Evolutionary conservation across 2,797 vertebrate genomes (phyloP).

Genomic region (Macrochelys suwanniensis): DNA sequence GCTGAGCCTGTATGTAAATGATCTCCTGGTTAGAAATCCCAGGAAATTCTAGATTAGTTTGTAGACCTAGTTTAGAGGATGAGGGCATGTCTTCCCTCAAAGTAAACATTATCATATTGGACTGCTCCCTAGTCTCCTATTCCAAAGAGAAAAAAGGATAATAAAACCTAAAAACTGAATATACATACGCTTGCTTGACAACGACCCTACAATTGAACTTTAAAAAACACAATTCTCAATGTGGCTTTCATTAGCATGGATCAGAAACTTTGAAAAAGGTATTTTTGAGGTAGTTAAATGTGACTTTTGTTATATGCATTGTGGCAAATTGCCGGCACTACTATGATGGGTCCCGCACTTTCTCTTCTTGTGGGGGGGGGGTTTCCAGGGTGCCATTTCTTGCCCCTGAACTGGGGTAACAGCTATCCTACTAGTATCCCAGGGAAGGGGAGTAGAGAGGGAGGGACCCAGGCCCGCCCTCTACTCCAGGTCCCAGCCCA

Average conservation of each 20-base stretch:
- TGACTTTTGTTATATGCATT: background rate
- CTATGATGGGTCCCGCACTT: too few relatives aligned
- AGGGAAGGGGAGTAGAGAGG: too few relatives aligned
- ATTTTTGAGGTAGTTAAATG: constrained; percentile 10
- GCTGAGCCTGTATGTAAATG: background rate
- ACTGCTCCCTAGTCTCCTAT: background rate
- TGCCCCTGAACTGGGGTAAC: too few relatives aligned
- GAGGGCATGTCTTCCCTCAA: background rate
- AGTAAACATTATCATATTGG: background rate
- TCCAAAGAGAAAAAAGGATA: background rate
- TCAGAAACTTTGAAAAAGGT: constrained; percentile 19
- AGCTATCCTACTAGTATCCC: too few relatives aligned
- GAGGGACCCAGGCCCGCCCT: too few relatives aligned
- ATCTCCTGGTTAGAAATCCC: background rate
- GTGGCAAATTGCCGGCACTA: too few relatives aligned
- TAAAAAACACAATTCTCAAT: constrained; percentile 7
- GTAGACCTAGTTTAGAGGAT: background rate
- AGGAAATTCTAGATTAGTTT: background rate
- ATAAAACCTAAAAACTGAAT: constrained; percentile 31
- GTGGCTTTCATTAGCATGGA: constrained; percentile 11
- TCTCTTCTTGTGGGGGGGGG: too few relatives aligned
- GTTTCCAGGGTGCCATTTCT: too few relatives aligned
- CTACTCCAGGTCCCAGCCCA: too few relatives aligned
- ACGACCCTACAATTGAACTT: background rate
- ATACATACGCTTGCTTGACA: background rate